Evolutionary conservation across 2,888 invertebrate genomes (phyloP), one percentile per base, ranked within the genome.

Genomic region (Hypolimnas misippus): DNA sequence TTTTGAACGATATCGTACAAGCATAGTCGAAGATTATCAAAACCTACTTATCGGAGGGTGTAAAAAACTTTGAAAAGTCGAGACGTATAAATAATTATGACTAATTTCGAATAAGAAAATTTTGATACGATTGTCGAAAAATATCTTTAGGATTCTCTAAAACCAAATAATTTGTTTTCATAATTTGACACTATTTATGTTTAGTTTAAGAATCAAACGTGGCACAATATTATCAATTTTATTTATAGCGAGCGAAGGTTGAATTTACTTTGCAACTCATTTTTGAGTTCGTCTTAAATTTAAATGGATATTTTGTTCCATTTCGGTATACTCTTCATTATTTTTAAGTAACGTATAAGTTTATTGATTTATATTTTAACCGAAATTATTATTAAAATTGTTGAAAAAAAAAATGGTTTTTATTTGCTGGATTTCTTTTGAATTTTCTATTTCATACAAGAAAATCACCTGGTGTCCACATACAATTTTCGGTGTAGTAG

Each of bases 311-410:
- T 17, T 0, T 4, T 19, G 4, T 33, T 52, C 60, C 58, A 61
- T 55, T 53, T 56, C 42, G 61, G 54, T 54, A 61, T 70, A 73
- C 76, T 79, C 77, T 80, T 76, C 70, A 69, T 76, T 76, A 72
- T 68, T 60, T 70, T 69, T 78, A 78, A 77, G 76, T 71, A 67
- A 74, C 78, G 78, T 77, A 73, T 83, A 82, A 83, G 81, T 79
- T 78, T 78, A 70, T 78, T 75, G 77, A 78, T 78, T 79, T 78
- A 76, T 81, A 81, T 81, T 81, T 81, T 82, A 82, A 82, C 77
- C 78, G 74, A 79, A 77, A 76, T 73, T 75, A 77, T 76, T 79
- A 78, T 81, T 81, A 74, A 79, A 76, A 77, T 72, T 59, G 63
- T 59, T 63, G 51, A 55, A 59, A 63, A 63, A 49, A 61, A 2